A percentile compares a stretch with the other conserved stretches of the same genome.
Conservation (phyloP, 2,888 invertebrate species). For the Dolichomitus sp. region DNA sequence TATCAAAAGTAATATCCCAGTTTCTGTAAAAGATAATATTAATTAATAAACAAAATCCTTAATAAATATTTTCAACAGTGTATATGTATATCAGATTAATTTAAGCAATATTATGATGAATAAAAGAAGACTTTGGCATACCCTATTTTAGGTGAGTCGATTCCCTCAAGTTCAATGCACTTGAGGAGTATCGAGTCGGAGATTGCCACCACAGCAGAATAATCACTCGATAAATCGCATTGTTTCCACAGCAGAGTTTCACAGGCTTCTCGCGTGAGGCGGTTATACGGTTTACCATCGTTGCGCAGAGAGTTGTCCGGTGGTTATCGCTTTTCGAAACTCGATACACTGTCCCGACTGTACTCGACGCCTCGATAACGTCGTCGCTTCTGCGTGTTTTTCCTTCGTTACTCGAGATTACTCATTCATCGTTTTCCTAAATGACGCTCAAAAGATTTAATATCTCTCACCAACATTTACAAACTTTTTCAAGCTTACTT, state of each 20-base stretch:
- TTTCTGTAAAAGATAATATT: too few relatives aligned
- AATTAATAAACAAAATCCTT: too few relatives aligned
- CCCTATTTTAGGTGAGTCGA: not conserved
- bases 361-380: constrained; percentile 38
- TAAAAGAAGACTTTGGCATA: too few relatives aligned
- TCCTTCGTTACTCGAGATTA: constrained; percentile 13
- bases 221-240: constrained; percentile 37
- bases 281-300: constrained; percentile 40
- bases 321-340: constrained; percentile 51
- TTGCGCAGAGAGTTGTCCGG: constrained; percentile 11
- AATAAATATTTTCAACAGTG: too few relatives aligned
- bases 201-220: constrained; percentile 3
- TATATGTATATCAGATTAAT: not conserved
- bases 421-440: constrained; percentile 3
- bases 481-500: not conserved
- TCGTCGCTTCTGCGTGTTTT: constrained; percentile 12
- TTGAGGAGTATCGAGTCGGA: not conserved
- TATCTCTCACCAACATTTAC: not conserved
- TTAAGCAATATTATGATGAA: too few relatives aligned
- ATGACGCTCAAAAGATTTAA: not conserved
- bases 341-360: constrained; percentile 22
- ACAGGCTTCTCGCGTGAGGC: constrained; percentile 14
- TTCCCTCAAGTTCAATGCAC: constrained; percentile 21
- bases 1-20: too few relatives aligned
- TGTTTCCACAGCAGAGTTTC: constrained; percentile 28